phyloP scores from a whole-genome alignment of 2,888 invertebrate species.

The Bibio marci region DNA sequence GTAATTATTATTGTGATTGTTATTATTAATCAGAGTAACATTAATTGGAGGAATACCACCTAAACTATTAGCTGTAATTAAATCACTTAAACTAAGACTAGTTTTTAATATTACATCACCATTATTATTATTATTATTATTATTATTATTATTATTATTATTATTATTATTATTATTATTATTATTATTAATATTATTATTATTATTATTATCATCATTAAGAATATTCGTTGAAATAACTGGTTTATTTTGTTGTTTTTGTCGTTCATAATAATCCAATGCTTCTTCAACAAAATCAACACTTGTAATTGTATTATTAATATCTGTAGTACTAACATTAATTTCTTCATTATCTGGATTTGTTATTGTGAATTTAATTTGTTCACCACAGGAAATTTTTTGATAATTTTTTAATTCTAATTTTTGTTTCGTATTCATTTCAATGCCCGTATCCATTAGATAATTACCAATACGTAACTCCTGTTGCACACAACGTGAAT shows the following conservation, averaged over 20 bases:
- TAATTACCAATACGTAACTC: constrained; percentile 28
- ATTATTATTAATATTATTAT: not conserved
- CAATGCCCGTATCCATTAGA: constrained; percentile 27
- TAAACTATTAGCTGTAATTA: constrained; percentile 27
- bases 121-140: too few species aligned
- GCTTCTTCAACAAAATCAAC: not conserved
- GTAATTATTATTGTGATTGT: too few species aligned
- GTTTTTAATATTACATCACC: constrained; percentile 7
- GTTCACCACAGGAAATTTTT: constrained; percentile 4
- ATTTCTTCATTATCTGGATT: constrained; percentile 26
- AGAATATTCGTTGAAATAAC: too few species aligned
- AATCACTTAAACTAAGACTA: constrained; percentile 21
- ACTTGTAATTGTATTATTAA: constrained; percentile 9
- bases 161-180: too few species aligned
- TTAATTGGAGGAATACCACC: constrained; percentile 13
- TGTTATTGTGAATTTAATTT: constrained; percentile 23
- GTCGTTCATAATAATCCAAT: not conserved
- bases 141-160: too few species aligned
- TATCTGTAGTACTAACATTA: constrained; percentile 7
- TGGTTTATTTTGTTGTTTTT: too few species aligned
- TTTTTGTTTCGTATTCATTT: constrained; percentile 19
- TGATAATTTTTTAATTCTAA: constrained; percentile 13
- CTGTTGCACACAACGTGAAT: constrained; percentile 27
- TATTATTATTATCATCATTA: not conserved
- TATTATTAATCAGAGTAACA: too few species aligned